Evolutionary conservation across 1,140 invertebrate species (phyloP).

Genomic region (Polypedilum vanderplanki): DNA sequence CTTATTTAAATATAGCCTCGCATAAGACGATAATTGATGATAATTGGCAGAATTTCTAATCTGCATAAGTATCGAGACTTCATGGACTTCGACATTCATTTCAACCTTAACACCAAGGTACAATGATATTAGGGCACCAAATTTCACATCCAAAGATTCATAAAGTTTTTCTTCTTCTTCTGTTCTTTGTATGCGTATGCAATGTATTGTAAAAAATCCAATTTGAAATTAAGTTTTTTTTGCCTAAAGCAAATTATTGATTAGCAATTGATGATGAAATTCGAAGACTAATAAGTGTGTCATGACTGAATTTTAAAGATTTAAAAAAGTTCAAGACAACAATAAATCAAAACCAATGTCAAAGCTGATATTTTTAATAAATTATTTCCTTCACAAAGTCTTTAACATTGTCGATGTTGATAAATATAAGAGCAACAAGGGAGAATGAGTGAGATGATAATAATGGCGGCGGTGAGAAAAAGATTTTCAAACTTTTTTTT

Average conservation of each 20-base stretch:
- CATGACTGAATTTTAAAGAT: too few relatives aligned
- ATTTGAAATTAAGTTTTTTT: not conserved
- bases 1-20: too few relatives aligned
- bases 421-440: not conserved
- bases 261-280: slow-evolving; percentile 10
- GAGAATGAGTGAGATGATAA: not conserved
- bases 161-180: too few relatives aligned
- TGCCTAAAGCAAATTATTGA: not conserved
- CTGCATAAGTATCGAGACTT: not conserved
- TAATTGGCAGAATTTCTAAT: not conserved
- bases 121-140: too few relatives aligned
- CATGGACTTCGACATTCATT: slow-evolving; percentile 2
- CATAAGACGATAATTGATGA: too few relatives aligned
- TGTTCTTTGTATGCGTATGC: not conserved
- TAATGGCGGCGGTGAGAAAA: not conserved
- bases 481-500: slow-evolving; percentile 13
- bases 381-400: too few relatives aligned
- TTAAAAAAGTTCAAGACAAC: too few relatives aligned
- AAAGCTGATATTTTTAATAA: too few relatives aligned
- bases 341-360: too few relatives aligned
- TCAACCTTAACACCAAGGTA: not conserved
- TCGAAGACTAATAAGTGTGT: not conserved
- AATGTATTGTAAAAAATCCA: not conserved
- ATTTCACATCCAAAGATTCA: too few relatives aligned
- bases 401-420: too few relatives aligned